Evolutionary conservation across 2,797 vertebrate species (phyloP).

Genomic region (Eleutherodactylus coqui): DNA sequence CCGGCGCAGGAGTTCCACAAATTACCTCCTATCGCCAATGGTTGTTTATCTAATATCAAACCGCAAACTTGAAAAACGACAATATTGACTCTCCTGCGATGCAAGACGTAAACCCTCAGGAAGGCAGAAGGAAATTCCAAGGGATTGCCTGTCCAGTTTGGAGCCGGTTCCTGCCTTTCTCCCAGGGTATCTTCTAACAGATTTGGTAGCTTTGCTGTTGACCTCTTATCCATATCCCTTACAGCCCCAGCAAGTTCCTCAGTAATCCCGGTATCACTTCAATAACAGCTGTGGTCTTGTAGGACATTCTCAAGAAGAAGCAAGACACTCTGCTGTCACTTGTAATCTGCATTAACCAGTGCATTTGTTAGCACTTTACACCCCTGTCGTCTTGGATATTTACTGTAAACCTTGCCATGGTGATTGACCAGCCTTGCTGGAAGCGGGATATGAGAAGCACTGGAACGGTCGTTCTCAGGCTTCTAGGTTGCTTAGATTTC

Average conservation of each 20-base stretch:
- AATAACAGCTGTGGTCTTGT: constrained; percentile 47
- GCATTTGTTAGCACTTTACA: constrained; percentile 58
- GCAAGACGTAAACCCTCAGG: background rate
- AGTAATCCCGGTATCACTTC: constrained; percentile 39
- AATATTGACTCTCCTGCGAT: background rate
- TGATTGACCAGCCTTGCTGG: constrained; percentile 26
- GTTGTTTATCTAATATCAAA: background rate
- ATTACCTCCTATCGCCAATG: background rate
- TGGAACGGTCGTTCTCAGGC: background rate
- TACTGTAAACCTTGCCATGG: constrained; percentile 51
- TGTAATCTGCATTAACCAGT: constrained; percentile 42
- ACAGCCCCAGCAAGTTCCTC: constrained; percentile 30
- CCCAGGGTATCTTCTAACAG: constrained; percentile 49
- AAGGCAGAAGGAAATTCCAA: constrained; percentile 43
- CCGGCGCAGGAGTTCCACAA: background rate
- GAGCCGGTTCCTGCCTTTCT: constrained; percentile 22
- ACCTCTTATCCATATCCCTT: constrained; percentile 16
- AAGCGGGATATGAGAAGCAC: constrained; percentile 30
- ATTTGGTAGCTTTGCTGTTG: background rate
- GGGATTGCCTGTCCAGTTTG: constrained; percentile 18
- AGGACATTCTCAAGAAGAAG: constrained; percentile 51
- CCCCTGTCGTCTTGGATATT: constrained; percentile 30
- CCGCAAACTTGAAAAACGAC: background rate
- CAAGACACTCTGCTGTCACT: constrained; percentile 56
- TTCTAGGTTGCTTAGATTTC: background rate